Percentiles rank a stretch among this genome's conserved stretches.
Evolutionary conservation across 2,888 invertebrate genomes (phyloP).

Genomic region (Noctua janthina): DNA sequence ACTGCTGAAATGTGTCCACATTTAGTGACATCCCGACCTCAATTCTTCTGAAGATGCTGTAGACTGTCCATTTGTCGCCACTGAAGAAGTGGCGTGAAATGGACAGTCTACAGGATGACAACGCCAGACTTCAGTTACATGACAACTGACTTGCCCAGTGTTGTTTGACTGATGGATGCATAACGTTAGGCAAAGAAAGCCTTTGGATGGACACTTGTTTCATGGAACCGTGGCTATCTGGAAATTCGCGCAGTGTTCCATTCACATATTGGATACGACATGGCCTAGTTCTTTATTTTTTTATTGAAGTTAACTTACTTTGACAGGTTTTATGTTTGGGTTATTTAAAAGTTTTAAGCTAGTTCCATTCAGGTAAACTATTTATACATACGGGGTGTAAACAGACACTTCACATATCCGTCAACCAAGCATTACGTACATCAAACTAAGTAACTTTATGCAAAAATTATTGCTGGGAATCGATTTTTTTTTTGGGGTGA

Average conservation of each 20-base stretch:
- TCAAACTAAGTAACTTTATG: too few species aligned
- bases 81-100: not conserved
- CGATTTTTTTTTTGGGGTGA: too few species aligned
- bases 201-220: not conserved
- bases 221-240: not conserved
- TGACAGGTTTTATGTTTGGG: not conserved
- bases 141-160: slow-evolving; percentile 27
- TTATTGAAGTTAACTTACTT: not conserved
- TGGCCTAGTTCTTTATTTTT: not conserved
- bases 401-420: too few species aligned
- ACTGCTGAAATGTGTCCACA: slow-evolving; percentile 5
- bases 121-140: slow-evolving; percentile 8
- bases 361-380: not conserved
- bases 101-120: slow-evolving; percentile 1
- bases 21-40: not conserved
- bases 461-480: too few species aligned
- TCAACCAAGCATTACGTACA: too few species aligned
- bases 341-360: not conserved
- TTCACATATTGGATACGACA: not conserved
- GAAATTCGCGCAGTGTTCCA: not conserved
- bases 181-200: slow-evolving; percentile 7
- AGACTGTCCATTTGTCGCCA: slow-evolving; percentile 30
- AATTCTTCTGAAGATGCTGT: slow-evolving; percentile 13
- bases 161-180: slow-evolving; percentile 46
- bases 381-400: not conserved